Conservation (phyloP, 2,888 invertebrate species). For the Acanthacorydalis orientalis region DNA sequence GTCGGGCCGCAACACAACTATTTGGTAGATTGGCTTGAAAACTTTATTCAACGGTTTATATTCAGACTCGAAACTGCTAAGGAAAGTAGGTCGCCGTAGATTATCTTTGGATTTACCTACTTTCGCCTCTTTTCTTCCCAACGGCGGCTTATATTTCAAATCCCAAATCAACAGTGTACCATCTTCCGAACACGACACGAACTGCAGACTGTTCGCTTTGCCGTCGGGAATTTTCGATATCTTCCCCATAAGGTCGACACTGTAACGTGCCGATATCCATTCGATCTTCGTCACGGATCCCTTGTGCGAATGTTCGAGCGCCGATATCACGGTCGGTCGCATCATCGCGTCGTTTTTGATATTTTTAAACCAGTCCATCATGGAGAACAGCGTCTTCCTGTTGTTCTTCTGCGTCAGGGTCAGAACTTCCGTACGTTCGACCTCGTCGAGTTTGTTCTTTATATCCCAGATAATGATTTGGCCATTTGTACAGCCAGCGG, state of each 20-base stretch:
- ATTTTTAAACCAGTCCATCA: slow-evolving; percentile 53
- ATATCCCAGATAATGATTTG: slow-evolving; percentile 57
- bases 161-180: slow-evolving; percentile 57
- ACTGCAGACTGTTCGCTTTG: slow-evolving; percentile 34
- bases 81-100: too few relatives aligned
- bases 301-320: slow-evolving; percentile 42
- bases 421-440: slow-evolving; percentile 41
- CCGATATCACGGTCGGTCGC: slow-evolving; percentile 40
- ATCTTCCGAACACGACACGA: slow-evolving; percentile 47
- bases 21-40: too few relatives aligned
- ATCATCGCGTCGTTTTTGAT: slow-evolving; percentile 39
- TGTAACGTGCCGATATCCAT: slow-evolving; percentile 48
- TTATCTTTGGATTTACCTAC: slow-evolving; percentile 11
- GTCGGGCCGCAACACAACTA: too few relatives aligned
- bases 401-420: slow-evolving; percentile 46
- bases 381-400: slow-evolving; percentile 37
- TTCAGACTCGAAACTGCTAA: too few relatives aligned
- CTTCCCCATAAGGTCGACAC: slow-evolving; percentile 7
- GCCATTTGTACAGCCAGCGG: slow-evolving; percentile 58
- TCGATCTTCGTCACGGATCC: slow-evolving; percentile 43
- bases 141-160: slow-evolving; percentile 29
- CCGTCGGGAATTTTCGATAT: slow-evolving; percentile 13
- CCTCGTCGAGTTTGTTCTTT: slow-evolving; percentile 39
- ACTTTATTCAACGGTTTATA: too few relatives aligned
- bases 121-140: slow-evolving; percentile 16